These are phyloP conservation scores for Drosophila phalerata DNA, from an alignment of 2,888 invertebrate species.

Conservation along the genomic window DNA sequence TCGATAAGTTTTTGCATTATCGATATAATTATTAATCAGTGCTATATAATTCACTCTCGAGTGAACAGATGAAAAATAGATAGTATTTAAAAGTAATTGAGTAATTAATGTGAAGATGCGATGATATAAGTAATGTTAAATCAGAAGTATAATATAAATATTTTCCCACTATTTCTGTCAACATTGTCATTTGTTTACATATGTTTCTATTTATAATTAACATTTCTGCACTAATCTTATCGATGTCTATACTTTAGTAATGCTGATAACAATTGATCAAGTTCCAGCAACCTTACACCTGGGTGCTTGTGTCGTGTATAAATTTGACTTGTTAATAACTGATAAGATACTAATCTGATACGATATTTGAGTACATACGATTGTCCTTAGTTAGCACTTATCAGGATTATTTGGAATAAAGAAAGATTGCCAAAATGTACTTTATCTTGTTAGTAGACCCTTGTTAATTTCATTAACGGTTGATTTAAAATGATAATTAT, in stretches of 20 bases:
- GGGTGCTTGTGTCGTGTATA: conserved; percentile 1
- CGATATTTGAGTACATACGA: neutral
- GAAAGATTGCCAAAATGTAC: neutral
- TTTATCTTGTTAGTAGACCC: neutral
- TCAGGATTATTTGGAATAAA: neutral
- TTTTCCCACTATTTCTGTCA: neutral
- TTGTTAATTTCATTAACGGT: neutral
- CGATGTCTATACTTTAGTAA: neutral
- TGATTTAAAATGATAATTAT: neutral
- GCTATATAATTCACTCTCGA: too few species aligned
- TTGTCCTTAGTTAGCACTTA: neutral
- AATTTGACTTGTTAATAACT: neutral
- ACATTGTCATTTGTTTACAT: neutral
- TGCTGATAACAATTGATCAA: conserved; percentile 5
- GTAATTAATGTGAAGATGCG: neutral
- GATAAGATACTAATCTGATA: conserved; percentile 19
- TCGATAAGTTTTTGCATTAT: too few species aligned
- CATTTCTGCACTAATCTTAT: conserved; percentile 28
- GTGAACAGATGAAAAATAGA: too few species aligned
- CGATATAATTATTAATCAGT: too few species aligned
- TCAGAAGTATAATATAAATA: neutral
- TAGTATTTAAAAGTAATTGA: too few species aligned
- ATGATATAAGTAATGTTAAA: neutral
- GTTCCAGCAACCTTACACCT: conserved; percentile 7
- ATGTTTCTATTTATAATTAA: neutral